A percentile compares a stretch with the other conserved stretches of the same genome.
Conservation (phyloP, 2,113 vertebrate genomes). For the Marcusenius ussheri region DNA sequence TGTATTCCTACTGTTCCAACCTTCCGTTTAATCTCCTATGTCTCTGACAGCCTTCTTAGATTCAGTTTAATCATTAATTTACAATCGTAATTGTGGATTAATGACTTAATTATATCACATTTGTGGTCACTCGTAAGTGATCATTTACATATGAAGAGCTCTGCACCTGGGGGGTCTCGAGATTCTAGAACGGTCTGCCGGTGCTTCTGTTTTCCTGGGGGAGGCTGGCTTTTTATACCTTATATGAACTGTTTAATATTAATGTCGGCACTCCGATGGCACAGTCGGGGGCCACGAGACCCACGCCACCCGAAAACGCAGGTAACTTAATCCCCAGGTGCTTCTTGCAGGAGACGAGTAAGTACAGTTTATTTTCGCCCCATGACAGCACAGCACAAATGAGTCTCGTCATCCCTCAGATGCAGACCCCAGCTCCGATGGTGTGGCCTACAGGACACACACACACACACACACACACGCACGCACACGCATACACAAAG, state of each 20-base stretch:
- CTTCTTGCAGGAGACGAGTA: background rate
- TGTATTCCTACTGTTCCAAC: background rate
- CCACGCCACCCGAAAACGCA: background rate
- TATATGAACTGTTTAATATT: slow-evolving; percentile 11
- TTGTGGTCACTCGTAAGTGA: background rate
- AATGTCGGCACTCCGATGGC: background rate
- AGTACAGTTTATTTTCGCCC: background rate
- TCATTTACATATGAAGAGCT: background rate
- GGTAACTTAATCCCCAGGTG: background rate
- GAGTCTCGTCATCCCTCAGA: background rate
- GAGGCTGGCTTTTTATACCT: background rate
- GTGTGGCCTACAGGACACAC: background rate
- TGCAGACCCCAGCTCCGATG: background rate
- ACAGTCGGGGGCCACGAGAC: background rate
- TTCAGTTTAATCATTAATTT: background rate
- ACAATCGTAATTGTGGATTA: background rate
- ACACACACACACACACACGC: background rate
- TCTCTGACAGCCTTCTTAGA: background rate
- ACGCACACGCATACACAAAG: background rate
- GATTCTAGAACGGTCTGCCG: background rate
- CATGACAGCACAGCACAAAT: background rate
- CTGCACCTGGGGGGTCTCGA: background rate
- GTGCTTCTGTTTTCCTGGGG: background rate
- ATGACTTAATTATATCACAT: background rate
- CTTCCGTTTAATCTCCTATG: background rate